Evolutionary conservation across 2,888 invertebrate genomes (phyloP).

Genomic region (Rhamphomyia laevipes): DNA sequence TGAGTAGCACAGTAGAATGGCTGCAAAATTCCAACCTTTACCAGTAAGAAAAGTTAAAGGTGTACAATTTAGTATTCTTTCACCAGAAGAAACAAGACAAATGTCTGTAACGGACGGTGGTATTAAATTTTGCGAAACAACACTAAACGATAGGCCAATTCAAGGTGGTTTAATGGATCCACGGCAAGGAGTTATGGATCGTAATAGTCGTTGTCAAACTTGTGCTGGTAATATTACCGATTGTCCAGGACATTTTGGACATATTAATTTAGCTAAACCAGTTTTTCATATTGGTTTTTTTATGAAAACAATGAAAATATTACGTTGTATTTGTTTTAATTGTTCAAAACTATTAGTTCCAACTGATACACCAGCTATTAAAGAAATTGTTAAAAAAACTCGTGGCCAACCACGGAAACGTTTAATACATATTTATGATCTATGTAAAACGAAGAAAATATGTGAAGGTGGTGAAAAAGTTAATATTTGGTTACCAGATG

Average conservation of each 20-base stretch:
- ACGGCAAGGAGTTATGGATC: conserved; percentile 86
- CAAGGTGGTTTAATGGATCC: conserved; percentile 96
- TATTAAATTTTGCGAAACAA: conserved; percentile 43
- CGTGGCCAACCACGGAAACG: conserved; percentile 87
- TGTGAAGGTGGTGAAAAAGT: conserved; percentile 58
- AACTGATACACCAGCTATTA: conserved; percentile 50
- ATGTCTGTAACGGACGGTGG: conserved; percentile 94
- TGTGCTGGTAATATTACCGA: conserved; percentile 91
- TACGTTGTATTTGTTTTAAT: conserved; percentile 93
- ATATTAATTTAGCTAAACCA: conserved; percentile 90
- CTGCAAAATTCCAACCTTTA: background rate
- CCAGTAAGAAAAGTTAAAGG: conserved; percentile 79
- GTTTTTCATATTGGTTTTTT: conserved; percentile 94
- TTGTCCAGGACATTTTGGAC: conserved; percentile 96
- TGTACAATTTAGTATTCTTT: conserved; percentile 93
- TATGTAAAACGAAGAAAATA: conserved; percentile 89
- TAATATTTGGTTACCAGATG: conserved; percentile 1
- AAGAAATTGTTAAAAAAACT: conserved; percentile 65
- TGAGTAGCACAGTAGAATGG: no score
- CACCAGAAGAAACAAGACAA: conserved; percentile 92
- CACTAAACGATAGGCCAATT: background rate
- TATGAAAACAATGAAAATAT: conserved; percentile 82
- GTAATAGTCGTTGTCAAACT: conserved; percentile 77
- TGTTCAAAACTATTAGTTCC: conserved; percentile 90
- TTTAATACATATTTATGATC: conserved; percentile 71